Evolutionary conservation across 2,888 invertebrate genomes (phyloP).

Genomic region (Yponomeuta malinellus): DNA sequence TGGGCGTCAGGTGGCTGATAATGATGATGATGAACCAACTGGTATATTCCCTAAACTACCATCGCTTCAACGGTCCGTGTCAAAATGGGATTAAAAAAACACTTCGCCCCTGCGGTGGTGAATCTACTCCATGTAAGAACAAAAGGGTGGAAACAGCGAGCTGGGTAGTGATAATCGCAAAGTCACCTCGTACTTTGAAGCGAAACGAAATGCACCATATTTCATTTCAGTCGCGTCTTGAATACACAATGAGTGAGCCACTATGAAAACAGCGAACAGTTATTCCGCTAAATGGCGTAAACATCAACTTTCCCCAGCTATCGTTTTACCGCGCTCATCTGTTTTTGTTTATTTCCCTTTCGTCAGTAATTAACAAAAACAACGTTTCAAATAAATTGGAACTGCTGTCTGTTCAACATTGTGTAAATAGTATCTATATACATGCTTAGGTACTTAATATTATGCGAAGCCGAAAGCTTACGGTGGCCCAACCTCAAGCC

Average conservation of each 20-base stretch:
- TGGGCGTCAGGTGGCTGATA: no score
- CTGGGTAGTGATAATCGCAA: slow-evolving; percentile 29
- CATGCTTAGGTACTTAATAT: no score
- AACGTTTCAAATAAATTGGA: not conserved
- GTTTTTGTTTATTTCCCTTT: slow-evolving; percentile 8
- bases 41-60: no score
- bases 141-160: not conserved
- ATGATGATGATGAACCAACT: no score
- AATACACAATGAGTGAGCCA: slow-evolving; percentile 65
- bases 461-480: no score
- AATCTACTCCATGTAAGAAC: no score
- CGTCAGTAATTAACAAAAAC: not conserved
- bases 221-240: slow-evolving; percentile 64
- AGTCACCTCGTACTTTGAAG: slow-evolving; percentile 63
- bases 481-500: no score
- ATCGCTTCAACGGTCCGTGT: no score
- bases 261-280: slow-evolving; percentile 70
- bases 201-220: slow-evolving; percentile 68
- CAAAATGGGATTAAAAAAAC: no score
- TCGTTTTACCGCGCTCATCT: slow-evolving; percentile 37
- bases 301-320: slow-evolving; percentile 64
- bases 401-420: not conserved
- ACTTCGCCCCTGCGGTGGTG: no score
- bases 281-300: slow-evolving; percentile 71
- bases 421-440: not conserved